A percentile compares a stretch with the other conserved stretches of the same genome.
Evolutionary conservation across 2,797 vertebrate genomes (phyloP).

Genomic region (Rhadinocentrus ornatus): DNA sequence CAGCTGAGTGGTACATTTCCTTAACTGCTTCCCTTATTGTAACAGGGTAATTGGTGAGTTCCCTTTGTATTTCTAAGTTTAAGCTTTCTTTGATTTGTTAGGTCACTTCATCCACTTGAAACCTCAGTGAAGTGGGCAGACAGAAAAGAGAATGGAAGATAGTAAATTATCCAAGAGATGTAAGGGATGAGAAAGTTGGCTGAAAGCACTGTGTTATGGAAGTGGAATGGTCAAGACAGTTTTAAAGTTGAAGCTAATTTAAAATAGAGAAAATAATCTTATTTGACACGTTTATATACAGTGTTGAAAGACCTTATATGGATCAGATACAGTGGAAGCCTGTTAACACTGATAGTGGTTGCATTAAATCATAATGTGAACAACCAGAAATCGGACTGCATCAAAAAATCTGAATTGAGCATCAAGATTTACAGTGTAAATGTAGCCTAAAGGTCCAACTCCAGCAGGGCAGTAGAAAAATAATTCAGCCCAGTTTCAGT

Average conservation of each 20-base stretch:
- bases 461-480: too few relatives aligned
- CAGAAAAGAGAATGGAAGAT: not conserved
- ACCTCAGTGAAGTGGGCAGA: conserved; percentile 9
- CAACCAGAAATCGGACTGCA: too few relatives aligned
- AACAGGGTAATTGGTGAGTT: conserved; percentile 73
- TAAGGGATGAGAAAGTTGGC: conserved; percentile 14
- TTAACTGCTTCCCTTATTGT: conserved; percentile 75
- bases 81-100: conserved; percentile 10
- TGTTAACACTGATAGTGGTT: too few relatives aligned
- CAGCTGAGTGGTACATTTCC: conserved; percentile 77
- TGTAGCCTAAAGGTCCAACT: too few relatives aligned
- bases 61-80: conserved; percentile 37
- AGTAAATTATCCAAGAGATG: conserved; percentile 23
- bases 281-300: conserved; percentile 8
- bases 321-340: not conserved
- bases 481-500: too few relatives aligned
- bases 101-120: conserved; percentile 18
- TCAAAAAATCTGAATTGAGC: too few relatives aligned
- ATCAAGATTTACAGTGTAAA: too few relatives aligned
- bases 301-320: not conserved
- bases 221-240: conserved; percentile 33
- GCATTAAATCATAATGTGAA: too few relatives aligned
- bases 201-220: conserved; percentile 34
- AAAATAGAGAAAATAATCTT: conserved; percentile 2
- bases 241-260: conserved; percentile 24